These are phyloP conservation scores for Cydia splendana DNA, from an alignment of 1,140 invertebrate genomes.

Conservation along the genomic window DNA sequence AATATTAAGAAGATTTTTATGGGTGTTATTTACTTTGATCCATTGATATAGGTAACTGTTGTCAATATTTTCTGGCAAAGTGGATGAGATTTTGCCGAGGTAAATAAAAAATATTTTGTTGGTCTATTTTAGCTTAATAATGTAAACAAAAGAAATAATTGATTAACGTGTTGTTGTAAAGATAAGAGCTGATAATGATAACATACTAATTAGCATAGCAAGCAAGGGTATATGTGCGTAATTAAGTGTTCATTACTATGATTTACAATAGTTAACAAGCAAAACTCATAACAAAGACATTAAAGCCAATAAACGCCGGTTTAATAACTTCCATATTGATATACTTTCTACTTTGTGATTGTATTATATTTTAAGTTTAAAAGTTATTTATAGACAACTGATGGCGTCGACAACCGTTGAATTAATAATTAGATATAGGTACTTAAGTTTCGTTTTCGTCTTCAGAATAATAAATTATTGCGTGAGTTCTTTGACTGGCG, in stretches of 20 bases:
- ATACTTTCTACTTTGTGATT: neutral
- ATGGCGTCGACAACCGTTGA: neutral
- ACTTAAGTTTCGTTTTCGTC: neutral
- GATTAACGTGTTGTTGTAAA: neutral
- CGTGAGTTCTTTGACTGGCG: neutral
- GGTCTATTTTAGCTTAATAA: too few species aligned
- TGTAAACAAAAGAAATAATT: neutral
- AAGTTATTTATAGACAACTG: neutral
- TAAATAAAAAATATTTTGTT: too few species aligned
- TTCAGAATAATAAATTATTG: neutral
- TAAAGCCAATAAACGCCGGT: neutral
- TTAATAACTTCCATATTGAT: neutral
- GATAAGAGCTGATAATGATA: conserved; percentile 14
- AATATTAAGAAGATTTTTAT: neutral
- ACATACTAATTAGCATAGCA: neutral
- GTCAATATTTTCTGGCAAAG: too few species aligned
- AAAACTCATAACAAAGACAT: neutral
- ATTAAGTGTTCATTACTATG: neutral
- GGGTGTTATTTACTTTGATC: too few species aligned
- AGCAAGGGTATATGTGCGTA: neutral
- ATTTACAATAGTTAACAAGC: neutral
- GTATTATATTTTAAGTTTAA: neutral
- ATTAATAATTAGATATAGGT: neutral
- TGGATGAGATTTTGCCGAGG: too few species aligned
- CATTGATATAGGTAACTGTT: too few species aligned